These are phyloP conservation scores for Pantelozetes paolii DNA, from an alignment of 2,888 invertebrate species.

Conservation along the genomic window DNA sequence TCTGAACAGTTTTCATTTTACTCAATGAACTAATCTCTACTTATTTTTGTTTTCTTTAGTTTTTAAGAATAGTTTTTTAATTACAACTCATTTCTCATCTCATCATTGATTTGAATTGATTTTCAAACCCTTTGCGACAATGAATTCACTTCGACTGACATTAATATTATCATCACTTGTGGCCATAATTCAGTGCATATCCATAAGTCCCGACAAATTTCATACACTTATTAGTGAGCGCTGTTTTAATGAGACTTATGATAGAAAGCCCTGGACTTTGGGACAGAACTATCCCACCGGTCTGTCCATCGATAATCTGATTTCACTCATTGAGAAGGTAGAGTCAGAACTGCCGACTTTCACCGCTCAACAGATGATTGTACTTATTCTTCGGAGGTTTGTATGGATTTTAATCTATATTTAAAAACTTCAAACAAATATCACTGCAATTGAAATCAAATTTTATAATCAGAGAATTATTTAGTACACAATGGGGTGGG, in stretches of 20 bases:
- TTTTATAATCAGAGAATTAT: no score
- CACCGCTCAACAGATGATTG: neutral
- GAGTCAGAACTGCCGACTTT: conserved; percentile 38
- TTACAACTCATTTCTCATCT: neutral
- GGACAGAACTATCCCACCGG: conserved; percentile 44
- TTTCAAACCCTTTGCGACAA: neutral
- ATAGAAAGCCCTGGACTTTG: conserved; percentile 33
- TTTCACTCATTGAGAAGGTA: conserved; percentile 44
- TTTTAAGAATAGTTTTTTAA: neutral
- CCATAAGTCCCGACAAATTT: neutral
- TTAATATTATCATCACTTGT: neutral
- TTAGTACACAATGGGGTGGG: no score
- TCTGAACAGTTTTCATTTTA: no score
- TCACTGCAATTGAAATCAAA: no score
- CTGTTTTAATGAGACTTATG: conserved; percentile 35
- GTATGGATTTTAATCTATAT: neutral
- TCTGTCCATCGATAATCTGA: conserved; percentile 44
- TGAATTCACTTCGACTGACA: conserved; percentile 21
- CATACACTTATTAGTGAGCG: neutral
- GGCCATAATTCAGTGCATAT: conserved; percentile 8
- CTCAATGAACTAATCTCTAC: neutral
- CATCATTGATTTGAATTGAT: neutral
- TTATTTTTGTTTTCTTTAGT: neutral
- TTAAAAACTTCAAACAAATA: no score
- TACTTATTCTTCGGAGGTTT: conserved; percentile 36